phyloP scores from a whole-genome alignment of 2,113 vertebrate genomes.

The Scalopus aquaticus region DNA sequence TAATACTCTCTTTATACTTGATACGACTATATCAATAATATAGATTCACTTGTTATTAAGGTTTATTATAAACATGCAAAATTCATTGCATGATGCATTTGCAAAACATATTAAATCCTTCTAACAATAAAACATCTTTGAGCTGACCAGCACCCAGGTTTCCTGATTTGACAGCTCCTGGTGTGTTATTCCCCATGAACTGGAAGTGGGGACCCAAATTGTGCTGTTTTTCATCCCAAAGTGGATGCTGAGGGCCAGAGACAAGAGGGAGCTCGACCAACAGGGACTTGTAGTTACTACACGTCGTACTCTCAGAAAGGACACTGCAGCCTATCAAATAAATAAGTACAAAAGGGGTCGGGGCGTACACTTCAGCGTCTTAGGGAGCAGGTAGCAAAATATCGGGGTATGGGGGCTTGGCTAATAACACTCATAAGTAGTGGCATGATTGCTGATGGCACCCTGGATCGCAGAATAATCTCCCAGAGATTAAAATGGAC shows the following conservation, averaged over 20 bases:
- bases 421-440: conserved; percentile 78
- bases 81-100: conserved; percentile 87
- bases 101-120: conserved; percentile 83
- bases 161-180: conserved; percentile 73
- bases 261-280: neutral
- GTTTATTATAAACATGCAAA: conserved; percentile 89
- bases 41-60: conserved; percentile 85
- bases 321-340: conserved; percentile 77
- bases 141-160: conserved; percentile 53
- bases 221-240: conserved; percentile 46
- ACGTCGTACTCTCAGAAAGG: conserved; percentile 52
- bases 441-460: conserved; percentile 83
- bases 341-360: conserved; percentile 79
- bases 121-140: conserved; percentile 72
- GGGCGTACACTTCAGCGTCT: conserved; percentile 60
- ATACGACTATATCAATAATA: conserved; percentile 82
- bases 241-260: conserved; percentile 24
- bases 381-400: conserved; percentile 73
- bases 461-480: conserved; percentile 85
- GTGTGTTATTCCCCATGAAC: conserved; percentile 48
- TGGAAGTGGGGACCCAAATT: conserved; percentile 42
- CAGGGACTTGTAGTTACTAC: conserved; percentile 60
- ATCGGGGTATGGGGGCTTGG: conserved; percentile 50
- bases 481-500: conserved; percentile 87
- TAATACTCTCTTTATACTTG: conserved; percentile 83